phyloP scores from a whole-genome alignment of 2,888 invertebrate genomes.

The Epistrophella euchroma region DNA sequence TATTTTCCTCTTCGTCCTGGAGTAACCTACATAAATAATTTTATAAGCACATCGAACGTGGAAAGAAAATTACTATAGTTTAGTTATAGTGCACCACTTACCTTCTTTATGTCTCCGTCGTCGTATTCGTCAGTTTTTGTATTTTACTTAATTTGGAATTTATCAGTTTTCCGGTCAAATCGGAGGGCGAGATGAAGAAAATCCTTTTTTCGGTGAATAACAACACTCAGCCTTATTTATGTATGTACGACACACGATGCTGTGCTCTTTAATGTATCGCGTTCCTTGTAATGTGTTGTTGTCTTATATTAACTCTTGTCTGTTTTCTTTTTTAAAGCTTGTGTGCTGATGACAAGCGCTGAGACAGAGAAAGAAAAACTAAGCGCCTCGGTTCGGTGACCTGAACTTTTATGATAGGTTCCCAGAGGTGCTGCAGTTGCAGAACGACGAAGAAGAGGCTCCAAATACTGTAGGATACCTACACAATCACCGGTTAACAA shows the following conservation, averaged over 20 bases:
- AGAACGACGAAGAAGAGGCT: conserved; percentile 3
- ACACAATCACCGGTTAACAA: conserved; percentile 13
- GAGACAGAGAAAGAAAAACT: neutral
- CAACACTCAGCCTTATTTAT: conserved; percentile 1
- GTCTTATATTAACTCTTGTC: conserved; percentile 4
- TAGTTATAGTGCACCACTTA: conserved; percentile 23
- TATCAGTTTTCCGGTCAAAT: conserved; percentile 10
- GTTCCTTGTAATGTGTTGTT: conserved; percentile 3
- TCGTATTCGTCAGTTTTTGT: conserved; percentile 8
- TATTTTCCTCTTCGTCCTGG: neutral
- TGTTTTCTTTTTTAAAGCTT: conserved; percentile 9
- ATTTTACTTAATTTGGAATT: conserved; percentile 8
- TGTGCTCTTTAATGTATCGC: conserved; percentile 7
- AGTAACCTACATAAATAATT: conserved; percentile 20
- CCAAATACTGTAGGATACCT: conserved; percentile 7
- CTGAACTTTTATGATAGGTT: conserved; percentile 41
- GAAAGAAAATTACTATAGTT: neutral
- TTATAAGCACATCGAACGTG: neutral
- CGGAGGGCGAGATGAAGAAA: neutral
- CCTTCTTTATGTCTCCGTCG: conserved; percentile 35
- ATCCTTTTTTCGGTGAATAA: conserved; percentile 16
- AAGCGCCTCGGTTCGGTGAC: conserved; percentile 59
- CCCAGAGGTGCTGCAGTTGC: conserved; percentile 8
- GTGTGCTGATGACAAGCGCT: conserved; percentile 1
- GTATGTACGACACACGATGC: conserved; percentile 15